phyloP scores from a whole-genome alignment of 2,797 vertebrate genomes.

The Erpetoichthys calabaricus region DNA sequence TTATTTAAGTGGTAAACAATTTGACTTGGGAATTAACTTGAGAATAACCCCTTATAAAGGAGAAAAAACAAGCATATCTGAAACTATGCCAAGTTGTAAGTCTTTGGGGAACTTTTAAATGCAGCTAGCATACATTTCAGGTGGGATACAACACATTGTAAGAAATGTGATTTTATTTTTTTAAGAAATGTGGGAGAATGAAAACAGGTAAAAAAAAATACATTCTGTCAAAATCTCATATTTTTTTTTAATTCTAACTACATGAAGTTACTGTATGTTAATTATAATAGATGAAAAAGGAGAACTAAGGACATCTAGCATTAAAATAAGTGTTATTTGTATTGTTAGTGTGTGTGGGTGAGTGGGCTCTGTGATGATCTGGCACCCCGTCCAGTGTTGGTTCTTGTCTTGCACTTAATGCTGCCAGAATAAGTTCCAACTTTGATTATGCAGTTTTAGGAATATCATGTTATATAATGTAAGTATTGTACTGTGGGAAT shows the following conservation, averaged over 20 bases:
- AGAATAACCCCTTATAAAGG: slow-evolving; percentile 46
- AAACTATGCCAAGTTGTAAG: slow-evolving; percentile 17
- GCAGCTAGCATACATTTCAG: slow-evolving; percentile 6
- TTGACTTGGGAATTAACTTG: slow-evolving; percentile 44
- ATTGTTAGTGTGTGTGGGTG: no score
- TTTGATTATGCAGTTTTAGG: no score
- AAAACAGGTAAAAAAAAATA: not conserved
- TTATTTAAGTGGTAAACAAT: slow-evolving; percentile 51
- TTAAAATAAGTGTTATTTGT: no score
- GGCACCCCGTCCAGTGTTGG: no score
- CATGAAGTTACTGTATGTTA: not conserved
- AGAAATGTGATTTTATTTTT: not conserved
- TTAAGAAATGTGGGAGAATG: not conserved
- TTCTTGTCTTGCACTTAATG: no score
- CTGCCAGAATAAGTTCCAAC: no score
- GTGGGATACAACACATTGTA: no score
- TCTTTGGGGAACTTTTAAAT: slow-evolving; percentile 25
- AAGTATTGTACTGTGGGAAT: no score
- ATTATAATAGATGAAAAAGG: no score
- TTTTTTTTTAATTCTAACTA: not conserved
- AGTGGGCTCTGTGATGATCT: no score
- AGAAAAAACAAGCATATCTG: slow-evolving; percentile 18
- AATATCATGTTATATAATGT: no score
- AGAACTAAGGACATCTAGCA: no score
- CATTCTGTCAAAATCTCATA: not conserved